Conservation (phyloP, 2,797 vertebrate species). For the Tokudaia tokunoshimensis region DNA sequence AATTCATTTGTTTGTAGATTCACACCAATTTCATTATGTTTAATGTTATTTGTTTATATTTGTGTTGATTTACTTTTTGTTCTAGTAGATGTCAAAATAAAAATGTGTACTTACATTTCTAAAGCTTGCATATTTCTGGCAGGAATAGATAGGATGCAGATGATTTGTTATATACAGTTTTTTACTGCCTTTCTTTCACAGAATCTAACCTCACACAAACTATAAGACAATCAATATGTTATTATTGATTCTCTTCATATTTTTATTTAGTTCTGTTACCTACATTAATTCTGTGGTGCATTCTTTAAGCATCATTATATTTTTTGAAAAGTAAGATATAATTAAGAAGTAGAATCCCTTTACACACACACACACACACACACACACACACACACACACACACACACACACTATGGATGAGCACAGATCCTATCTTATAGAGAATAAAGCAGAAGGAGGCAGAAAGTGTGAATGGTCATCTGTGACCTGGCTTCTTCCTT, state of each 20-base stretch:
- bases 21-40: not conserved
- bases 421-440: not conserved
- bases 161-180: not conserved
- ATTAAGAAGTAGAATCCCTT: not conserved
- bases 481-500: not conserved
- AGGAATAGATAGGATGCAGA: not conserved
- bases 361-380: no score
- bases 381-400: no score
- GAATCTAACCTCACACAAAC: not conserved
- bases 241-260: not conserved
- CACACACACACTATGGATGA: not conserved
- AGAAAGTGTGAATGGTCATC: not conserved
- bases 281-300: conserved; percentile 3
- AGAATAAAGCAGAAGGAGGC: not conserved
- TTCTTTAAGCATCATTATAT: not conserved
- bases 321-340: conserved; percentile 24
- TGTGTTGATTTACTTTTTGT: not conserved
- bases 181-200: conserved; percentile 24
- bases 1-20: conserved; percentile 12
- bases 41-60: not conserved
- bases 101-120: not conserved
- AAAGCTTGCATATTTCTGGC: not conserved
- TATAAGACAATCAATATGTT: not conserved
- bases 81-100: conserved; percentile 47
- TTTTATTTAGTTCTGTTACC: conserved; percentile 54